phyloP scores from a whole-genome alignment of 2,888 invertebrate species.

The Thymelicus acteon region DNA sequence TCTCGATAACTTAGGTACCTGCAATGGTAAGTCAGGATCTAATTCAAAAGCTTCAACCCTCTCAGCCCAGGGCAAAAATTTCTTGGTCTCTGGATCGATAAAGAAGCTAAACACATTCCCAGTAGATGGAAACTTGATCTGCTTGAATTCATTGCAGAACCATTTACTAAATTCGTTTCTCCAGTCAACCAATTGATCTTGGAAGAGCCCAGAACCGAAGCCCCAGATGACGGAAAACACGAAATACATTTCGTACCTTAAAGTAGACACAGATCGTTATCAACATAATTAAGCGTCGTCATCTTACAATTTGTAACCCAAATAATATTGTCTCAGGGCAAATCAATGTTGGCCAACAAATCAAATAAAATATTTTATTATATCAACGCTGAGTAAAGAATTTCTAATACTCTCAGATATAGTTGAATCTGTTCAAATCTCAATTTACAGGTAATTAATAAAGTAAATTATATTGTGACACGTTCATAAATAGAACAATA shows the following conservation, averaged over 20 bases:
- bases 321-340: too few relatives aligned
- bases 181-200: conserved; percentile 96
- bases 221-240: conserved; percentile 96
- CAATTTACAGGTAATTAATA: too few relatives aligned
- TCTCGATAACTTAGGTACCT: conserved; percentile 80
- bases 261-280: neutral
- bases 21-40: conserved; percentile 94
- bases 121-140: conserved; percentile 92
- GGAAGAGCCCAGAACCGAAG: conserved; percentile 95
- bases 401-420: too few relatives aligned
- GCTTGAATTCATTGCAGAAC: conserved; percentile 97
- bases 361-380: too few relatives aligned
- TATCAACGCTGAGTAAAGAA: too few relatives aligned
- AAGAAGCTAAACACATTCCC: conserved; percentile 95
- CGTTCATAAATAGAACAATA: too few relatives aligned
- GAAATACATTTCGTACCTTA: conserved; percentile 95
- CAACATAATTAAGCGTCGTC: neutral
- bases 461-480: too few relatives aligned
- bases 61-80: conserved; percentile 94
- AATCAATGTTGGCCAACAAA: too few relatives aligned
- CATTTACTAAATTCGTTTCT: conserved; percentile 97
- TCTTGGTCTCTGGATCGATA: conserved; percentile 94
- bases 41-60: conserved; percentile 91
- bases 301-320: too few relatives aligned
- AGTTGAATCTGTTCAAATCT: too few relatives aligned